phyloP scores from a whole-genome alignment of 2,113 vertebrate species.

The Elephas maximus region DNA sequence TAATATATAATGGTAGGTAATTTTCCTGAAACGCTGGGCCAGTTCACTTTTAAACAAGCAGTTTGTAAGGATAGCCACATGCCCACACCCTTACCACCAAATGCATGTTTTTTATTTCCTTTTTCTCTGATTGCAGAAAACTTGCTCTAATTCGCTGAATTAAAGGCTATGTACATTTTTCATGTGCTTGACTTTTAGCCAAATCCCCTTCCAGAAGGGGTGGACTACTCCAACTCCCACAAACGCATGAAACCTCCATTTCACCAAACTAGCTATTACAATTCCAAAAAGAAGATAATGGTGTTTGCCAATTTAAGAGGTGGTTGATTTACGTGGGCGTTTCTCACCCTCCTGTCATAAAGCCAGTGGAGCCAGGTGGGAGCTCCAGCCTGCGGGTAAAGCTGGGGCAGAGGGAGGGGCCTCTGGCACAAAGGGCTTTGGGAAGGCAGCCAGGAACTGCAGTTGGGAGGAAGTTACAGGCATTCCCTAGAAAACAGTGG shows the following conservation, averaged over 20 bases:
- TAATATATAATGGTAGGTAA: not conserved
- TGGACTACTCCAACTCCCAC: conserved; percentile 9
- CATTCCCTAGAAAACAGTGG: not conserved
- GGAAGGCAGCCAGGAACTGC: not conserved
- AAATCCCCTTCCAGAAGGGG: conserved; percentile 14
- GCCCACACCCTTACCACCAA: not conserved
- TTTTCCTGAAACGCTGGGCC: not conserved
- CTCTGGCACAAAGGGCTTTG: not conserved
- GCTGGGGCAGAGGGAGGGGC: not conserved
- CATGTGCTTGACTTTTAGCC: not conserved
- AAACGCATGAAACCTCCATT: not conserved
- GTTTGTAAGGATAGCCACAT: not conserved
- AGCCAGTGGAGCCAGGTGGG: not conserved
- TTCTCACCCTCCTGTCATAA: not conserved
- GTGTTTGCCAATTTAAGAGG: not conserved
- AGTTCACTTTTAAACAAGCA: conserved; percentile 34
- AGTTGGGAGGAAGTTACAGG: not conserved
- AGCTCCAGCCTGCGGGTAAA: not conserved
- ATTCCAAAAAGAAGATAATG: conserved; percentile 43
- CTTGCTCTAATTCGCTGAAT: conserved; percentile 1
- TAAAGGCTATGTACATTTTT: conserved; percentile 47
- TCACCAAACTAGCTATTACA: not conserved
- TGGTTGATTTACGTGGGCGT: not conserved
- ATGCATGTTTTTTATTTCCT: not conserved
- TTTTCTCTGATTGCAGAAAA: conserved; percentile 21